Base-by-base conservation (phyloP, 1,140 invertebrate species). In the Ooceraea biroi region DNA sequence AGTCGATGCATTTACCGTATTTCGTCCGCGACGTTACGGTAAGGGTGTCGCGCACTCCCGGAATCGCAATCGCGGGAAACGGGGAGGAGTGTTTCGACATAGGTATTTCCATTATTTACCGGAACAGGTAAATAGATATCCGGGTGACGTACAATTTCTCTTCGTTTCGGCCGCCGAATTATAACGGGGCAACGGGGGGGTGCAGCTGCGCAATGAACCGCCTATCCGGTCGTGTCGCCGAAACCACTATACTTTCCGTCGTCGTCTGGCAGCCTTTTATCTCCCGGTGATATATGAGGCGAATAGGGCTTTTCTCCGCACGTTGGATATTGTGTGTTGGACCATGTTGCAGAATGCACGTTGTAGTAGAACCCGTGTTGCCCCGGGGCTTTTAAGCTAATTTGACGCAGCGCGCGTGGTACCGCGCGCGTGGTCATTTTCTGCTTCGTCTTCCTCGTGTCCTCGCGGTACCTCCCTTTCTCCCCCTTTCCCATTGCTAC, bases 161-260 rank as follows among this genome's bases (percentile, higher is more conserved):
- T 41, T 80, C 76, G 76, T 80, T 80, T 69, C 76, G 69, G 36
- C 80, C 5, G 61, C 58, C 19, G 78, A 86, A 87, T 57, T 85
- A 86, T 78, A 69, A 73, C 48, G 41, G 85, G 63, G 63, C 63
- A 57, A 30, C n/a, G n/a, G n/a, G n/a, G 36, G 36, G 17, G 65
- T 61, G 66, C 85, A 86, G 84, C 85, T 86, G 85, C 78, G 58
- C 63, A 66, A 58, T 78, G 68, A 68, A 74, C 71, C 65, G 46
- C 30, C 63, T 71, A 84, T 78, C 60, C 82, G 85, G 63, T 7
- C 57, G 76, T 84, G 88, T 89, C 87, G 73, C 80, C 87, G 80
- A 88, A 86, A 86, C 88, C 84, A 85, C 87, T 86, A 88, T 89
- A 88, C 88, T 88, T 88, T 86, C 69, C 74, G 52, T 84, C 80